Evolutionary conservation across 2,113 vertebrate genomes (phyloP).

Genomic region (Hypanus sabinus): DNA sequence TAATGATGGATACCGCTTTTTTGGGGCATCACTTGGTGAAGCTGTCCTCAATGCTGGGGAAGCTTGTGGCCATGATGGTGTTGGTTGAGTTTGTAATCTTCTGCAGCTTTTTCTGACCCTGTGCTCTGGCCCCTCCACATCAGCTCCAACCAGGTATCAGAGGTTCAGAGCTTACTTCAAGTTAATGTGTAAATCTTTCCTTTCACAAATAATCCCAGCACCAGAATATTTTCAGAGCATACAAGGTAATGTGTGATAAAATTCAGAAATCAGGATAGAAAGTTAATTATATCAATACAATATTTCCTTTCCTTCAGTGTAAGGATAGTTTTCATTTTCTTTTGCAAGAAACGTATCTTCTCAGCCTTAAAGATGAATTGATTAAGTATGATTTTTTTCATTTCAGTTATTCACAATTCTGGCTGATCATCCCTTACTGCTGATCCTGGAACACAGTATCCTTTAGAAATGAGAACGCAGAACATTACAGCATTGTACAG

Average conservation of each 20-base stretch:
- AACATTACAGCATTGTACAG: too few relatives aligned
- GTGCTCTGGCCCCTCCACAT: too few relatives aligned
- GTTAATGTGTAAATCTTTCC: background rate
- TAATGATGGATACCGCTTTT: too few relatives aligned
- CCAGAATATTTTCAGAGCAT: background rate
- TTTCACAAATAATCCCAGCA: background rate
- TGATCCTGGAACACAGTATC: background rate
- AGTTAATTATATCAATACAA: background rate
- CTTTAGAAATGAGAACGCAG: background rate
- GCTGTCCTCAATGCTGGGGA: too few relatives aligned
- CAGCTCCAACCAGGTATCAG: background rate
- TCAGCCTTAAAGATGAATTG: background rate
- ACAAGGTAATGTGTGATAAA: background rate
- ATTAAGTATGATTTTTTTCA: background rate
- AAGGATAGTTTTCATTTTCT: background rate
- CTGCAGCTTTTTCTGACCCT: too few relatives aligned
- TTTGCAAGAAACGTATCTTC: background rate
- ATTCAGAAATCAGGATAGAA: background rate
- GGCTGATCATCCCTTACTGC: background rate
- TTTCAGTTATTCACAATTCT: background rate
- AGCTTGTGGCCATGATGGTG: too few relatives aligned
- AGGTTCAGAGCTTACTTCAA: background rate
- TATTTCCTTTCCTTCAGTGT: background rate
- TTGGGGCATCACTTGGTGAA: too few relatives aligned
- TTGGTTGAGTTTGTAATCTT: too few relatives aligned